These are phyloP conservation scores for Argyrosomus japonicus DNA, from an alignment of 2,113 vertebrate genomes.

Conservation along the genomic window DNA sequence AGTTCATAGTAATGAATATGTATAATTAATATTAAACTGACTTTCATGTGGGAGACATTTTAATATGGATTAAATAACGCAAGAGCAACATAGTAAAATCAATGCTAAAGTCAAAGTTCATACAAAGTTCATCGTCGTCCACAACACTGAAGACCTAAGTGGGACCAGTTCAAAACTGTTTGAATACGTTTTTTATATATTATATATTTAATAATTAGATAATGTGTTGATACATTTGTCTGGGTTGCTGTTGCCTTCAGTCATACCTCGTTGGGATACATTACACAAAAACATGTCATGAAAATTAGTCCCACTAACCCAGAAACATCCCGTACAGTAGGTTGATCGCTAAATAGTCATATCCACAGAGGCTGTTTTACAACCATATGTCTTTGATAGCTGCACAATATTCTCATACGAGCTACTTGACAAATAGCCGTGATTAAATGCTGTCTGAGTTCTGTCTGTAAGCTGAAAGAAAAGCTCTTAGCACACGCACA, in stretches of 20 bases:
- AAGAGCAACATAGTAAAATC: neutral
- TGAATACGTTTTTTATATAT: no score
- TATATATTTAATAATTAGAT: neutral
- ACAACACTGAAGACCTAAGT: neutral
- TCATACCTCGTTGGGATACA: neutral
- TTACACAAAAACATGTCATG: slow-evolving; percentile 6
- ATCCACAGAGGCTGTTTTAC: slow-evolving; percentile 31
- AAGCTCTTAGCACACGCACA: slow-evolving; percentile 73
- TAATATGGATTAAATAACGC: neutral
- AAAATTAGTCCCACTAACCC: neutral
- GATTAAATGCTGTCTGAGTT: slow-evolving; percentile 75
- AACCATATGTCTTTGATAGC: slow-evolving; percentile 60
- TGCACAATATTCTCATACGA: slow-evolving; percentile 56
- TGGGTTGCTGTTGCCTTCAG: neutral
- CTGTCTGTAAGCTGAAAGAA: slow-evolving; percentile 68
- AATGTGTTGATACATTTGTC: neutral
- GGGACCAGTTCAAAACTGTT: neutral
- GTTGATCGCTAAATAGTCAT: slow-evolving; percentile 20
- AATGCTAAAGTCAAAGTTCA: neutral
- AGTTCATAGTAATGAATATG: neutral
- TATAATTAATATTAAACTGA: neutral
- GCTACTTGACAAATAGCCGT: slow-evolving; percentile 72
- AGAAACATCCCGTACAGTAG: neutral
- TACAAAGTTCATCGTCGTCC: neutral
- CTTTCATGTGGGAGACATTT: neutral